A percentile compares a stretch with the other conserved stretches of the same genome.
Evolutionary conservation across 2,797 vertebrate genomes (phyloP).

Genomic region (Buphagus erythrorhynchus): DNA sequence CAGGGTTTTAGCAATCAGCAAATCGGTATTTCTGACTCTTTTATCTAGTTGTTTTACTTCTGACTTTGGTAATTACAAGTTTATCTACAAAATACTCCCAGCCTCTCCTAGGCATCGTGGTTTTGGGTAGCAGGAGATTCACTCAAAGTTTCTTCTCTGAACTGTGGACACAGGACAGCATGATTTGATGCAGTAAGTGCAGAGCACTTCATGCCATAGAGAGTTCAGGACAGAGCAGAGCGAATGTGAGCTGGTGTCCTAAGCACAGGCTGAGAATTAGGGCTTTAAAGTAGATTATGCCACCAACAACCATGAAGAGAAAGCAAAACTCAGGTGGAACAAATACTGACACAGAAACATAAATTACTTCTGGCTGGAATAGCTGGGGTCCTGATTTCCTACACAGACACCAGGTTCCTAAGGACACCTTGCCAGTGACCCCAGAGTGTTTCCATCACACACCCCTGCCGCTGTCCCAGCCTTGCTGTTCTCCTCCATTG

Average conservation of each 20-base stretch:
- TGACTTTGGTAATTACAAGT: background rate
- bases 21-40: background rate
- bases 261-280: background rate
- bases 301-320: background rate
- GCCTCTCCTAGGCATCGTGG: background rate
- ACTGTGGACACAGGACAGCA: background rate
- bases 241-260: background rate
- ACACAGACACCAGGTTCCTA: background rate
- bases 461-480: background rate
- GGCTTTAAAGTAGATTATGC: background rate
- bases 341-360: background rate
- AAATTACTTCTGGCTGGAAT: background rate
- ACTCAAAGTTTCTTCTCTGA: background rate
- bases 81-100: background rate
- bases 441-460: background rate
- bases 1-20: background rate
- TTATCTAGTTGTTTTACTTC: background rate
- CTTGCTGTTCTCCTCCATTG: background rate
- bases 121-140: background rate
- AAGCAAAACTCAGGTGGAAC: background rate
- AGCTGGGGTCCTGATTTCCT: background rate
- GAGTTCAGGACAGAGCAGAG: background rate
- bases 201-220: fast-evolving
- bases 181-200: background rate
- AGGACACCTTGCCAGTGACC: background rate